Percentiles rank a stretch among this genome's conserved stretches.
phyloP scores from a whole-genome alignment of 2,797 vertebrate species.

The Buceros bicornis region DNA sequence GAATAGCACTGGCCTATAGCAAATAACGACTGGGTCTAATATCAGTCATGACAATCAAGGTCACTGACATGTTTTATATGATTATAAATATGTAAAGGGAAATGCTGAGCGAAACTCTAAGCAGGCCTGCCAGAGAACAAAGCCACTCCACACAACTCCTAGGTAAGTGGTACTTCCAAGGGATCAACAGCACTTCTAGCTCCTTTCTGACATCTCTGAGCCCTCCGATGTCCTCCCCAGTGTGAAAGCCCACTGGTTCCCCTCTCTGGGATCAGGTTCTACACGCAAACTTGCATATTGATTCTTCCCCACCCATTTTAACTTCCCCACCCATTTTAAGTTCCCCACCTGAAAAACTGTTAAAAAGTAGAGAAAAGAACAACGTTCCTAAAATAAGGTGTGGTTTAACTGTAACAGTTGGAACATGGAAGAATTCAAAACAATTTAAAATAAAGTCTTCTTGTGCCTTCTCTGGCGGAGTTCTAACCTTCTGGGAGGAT shows the following conservation, averaged over 20 bases:
- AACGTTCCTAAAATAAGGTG: background rate
- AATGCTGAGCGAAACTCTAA: background rate
- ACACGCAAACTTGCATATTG: background rate
- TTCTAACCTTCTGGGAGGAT: background rate
- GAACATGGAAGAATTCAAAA: background rate
- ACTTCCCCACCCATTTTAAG: background rate
- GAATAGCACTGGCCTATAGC: background rate
- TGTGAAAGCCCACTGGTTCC: background rate
- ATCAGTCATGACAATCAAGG: background rate
- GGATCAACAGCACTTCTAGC: background rate
- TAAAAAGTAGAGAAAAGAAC: background rate
- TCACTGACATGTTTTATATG: background rate
- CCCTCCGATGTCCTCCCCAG: background rate
- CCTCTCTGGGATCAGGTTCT: background rate
- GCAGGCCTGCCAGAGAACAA: background rate
- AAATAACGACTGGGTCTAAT: background rate
- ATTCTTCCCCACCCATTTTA: background rate
- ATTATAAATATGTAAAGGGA: background rate
- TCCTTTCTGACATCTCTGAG: background rate
- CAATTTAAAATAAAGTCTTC: background rate
- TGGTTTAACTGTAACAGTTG: background rate
- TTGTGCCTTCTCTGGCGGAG: background rate
- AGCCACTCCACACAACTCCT: background rate
- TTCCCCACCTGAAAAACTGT: background rate
- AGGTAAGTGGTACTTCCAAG: background rate